Evolutionary conservation across 2,797 vertebrate genomes (phyloP), one percentile per base, ranked within the genome.

Genomic region (Erpetoichthys calabaricus): DNA sequence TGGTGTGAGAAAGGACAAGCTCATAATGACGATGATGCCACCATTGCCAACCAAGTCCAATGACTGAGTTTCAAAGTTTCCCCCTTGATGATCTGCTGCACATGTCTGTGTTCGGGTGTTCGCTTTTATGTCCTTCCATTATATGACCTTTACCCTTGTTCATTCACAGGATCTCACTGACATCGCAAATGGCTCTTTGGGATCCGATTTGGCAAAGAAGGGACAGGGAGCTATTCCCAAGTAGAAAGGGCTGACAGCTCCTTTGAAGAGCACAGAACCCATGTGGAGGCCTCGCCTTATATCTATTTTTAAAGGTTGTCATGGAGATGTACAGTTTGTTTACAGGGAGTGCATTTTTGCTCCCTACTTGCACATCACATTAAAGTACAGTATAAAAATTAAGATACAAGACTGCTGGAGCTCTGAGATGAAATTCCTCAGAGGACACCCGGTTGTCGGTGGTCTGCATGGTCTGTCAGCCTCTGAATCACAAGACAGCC

Each of bases 301-400:
- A 73, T 78, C 82, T 82, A 78, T 86, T 82, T 83, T 78, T 82
- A 81, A 80, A 76, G 70, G 75, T 85, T 76, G 77, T 79, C 73
- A 74, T 76, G 72, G 80, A 56, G 70, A 84, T 70, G 0, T 75
- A 68, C 60, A 64, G 61, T 80, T 80, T 81, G 80, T 82, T 80
- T 76, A 81, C 70, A 70, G 71, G 65, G 65, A 70, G 73, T 77
- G 69, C 59, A 45, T 50, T 53, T 42, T 47, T 49, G n/a, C 50
- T 54, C 45, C 55, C 57, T 57, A 49, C 46, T 42, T 53, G 44
- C 50, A 25, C 42, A 47, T 55, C 55, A 49, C 45, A 57, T 47
- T 53, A 53, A 45, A 55, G 49, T 59, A 25, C 25, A 25, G 25
- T 57, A 25, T 49, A 47, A 46, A 45, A 7, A 5, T 7, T 7